Conservation (phyloP, 2,888 invertebrate species). For the Caenorhabditis sp. region DNA sequence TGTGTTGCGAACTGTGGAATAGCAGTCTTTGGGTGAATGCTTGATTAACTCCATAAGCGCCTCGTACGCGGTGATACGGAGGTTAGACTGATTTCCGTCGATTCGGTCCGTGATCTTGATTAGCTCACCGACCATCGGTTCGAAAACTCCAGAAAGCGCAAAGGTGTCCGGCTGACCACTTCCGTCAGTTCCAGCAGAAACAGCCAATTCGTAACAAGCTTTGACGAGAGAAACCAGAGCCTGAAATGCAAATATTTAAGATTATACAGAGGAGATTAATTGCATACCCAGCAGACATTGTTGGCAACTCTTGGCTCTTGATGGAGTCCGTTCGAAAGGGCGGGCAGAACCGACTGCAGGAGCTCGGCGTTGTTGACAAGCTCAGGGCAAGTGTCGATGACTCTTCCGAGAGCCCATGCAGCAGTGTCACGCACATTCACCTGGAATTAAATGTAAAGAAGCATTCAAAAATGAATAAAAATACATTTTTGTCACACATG, state of each 20-base stretch:
- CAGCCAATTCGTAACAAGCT: slow-evolving; percentile 91
- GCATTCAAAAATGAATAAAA: slow-evolving; percentile 77
- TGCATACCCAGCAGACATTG: slow-evolving; percentile 96
- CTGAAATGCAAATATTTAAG: slow-evolving; percentile 74
- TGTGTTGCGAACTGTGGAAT: slow-evolving; percentile 90
- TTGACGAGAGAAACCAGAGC: slow-evolving; percentile 95
- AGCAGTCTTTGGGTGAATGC: slow-evolving; percentile 93
- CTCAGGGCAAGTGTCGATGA: slow-evolving; percentile 86
- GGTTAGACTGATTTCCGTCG: slow-evolving; percentile 90
- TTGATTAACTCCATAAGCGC: slow-evolving; percentile 99
- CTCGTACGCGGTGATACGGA: slow-evolving; percentile 97
- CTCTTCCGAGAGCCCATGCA: slow-evolving; percentile 97
- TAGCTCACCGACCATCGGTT: slow-evolving; percentile 91
- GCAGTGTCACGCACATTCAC: slow-evolving; percentile 90
- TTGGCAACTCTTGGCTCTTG: slow-evolving; percentile 96
- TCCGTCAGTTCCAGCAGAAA: slow-evolving; percentile 82
- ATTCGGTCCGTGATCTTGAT: slow-evolving; percentile 93
- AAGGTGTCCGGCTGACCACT: slow-evolving; percentile 87
- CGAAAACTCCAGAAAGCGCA: slow-evolving; percentile 93
- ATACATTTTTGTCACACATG: slow-evolving; percentile 94
- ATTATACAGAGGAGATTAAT: slow-evolving; percentile 2
- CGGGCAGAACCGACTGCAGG: slow-evolving; percentile 82
- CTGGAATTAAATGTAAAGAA: slow-evolving; percentile 42
- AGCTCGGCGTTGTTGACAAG: slow-evolving; percentile 72
- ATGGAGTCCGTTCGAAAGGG: slow-evolving; percentile 85